A percentile compares a stretch with the other conserved stretches of the same genome.
Evolutionary conservation across 37 sponge, comb jelly and placozoan genomes (phyloP).

Genomic region (Diacarnus erythraeanus): DNA sequence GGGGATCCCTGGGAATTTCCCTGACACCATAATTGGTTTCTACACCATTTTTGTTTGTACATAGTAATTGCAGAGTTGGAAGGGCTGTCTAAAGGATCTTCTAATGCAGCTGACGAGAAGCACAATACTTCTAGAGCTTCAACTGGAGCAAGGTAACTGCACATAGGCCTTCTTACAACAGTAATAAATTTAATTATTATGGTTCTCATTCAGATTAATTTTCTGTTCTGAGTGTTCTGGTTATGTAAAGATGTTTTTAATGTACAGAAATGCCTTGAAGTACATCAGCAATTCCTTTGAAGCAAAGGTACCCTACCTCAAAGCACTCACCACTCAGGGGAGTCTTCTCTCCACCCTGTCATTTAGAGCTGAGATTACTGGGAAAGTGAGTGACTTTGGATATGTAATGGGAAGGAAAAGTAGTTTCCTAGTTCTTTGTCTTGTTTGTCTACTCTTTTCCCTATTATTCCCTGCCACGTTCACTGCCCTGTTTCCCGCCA

Average conservation of each 20-base stretch:
- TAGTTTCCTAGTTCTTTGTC: neutral
- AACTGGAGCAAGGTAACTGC: slow-evolving; percentile 48
- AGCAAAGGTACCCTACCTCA: slow-evolving; percentile 12
- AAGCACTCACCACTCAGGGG: slow-evolving; percentile 69
- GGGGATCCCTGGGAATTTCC: neutral
- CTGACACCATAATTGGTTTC: neutral
- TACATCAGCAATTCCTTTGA: slow-evolving; percentile 25
- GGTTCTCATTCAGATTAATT: no score
- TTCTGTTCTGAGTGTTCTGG: no score
- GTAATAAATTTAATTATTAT: no score
- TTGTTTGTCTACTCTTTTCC: neutral
- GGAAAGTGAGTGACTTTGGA: slow-evolving; percentile 27
- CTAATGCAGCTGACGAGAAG: neutral
- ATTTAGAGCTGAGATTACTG: slow-evolving; percentile 58
- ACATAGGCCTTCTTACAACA: no score
- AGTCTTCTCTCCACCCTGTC: slow-evolving; percentile 52
- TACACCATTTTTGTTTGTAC: neutral
- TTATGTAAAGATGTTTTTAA: no score
- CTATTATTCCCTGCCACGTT: neutral
- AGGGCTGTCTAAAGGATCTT: slow-evolving; percentile 70
- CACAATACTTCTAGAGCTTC: slow-evolving; percentile 1
- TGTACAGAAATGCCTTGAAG: slow-evolving; percentile 45
- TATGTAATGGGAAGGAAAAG: neutral
- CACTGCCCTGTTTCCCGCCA: no score
- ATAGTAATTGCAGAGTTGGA: slow-evolving; percentile 78